Evolutionary conservation across 2,113 vertebrate species (phyloP).

Genomic region (Hippocampus barbouri): DNA sequence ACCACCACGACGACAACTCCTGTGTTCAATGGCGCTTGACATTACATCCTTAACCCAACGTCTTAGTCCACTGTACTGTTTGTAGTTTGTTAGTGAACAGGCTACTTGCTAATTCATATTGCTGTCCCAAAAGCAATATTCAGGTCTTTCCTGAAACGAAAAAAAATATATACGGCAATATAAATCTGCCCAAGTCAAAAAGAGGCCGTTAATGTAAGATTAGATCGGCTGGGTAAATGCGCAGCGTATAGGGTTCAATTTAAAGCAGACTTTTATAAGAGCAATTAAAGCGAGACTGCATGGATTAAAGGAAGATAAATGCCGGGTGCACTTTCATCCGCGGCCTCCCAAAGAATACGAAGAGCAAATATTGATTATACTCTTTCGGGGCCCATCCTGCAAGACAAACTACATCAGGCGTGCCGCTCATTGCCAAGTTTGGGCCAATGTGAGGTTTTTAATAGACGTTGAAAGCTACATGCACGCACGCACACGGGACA

Average conservation of each 20-base stretch:
- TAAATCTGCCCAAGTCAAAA: conserved; percentile 55
- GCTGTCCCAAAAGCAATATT: background rate
- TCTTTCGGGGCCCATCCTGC: conserved; percentile 45
- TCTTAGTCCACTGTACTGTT: background rate
- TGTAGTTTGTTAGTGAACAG: background rate
- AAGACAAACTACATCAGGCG: conserved; percentile 55
- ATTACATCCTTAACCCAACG: background rate
- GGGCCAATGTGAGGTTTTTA: conserved; percentile 53
- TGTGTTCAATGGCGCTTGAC: conserved; percentile 28
- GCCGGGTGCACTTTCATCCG: conserved; percentile 36
- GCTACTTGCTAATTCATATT: background rate
- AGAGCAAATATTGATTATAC: conserved; percentile 65
- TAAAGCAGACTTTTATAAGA: conserved; percentile 63
- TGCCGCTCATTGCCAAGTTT: conserved; percentile 52
- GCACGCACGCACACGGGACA: background rate
- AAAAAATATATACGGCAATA: conserved; percentile 17
- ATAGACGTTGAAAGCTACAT: conserved; percentile 53
- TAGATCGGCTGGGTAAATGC: conserved; percentile 52
- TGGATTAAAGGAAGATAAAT: conserved; percentile 69
- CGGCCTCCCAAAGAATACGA: conserved; percentile 51
- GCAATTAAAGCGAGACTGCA: conserved; percentile 45
- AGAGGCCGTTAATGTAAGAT: conserved; percentile 56
- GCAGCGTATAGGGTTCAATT: conserved; percentile 63
- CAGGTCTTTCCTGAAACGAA: conserved; percentile 11
- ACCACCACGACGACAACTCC: background rate